Percentiles rank a stretch among this genome's conserved stretches.
phyloP scores from a whole-genome alignment of 2,888 invertebrate genomes.

The Tetragonisca angustula region DNA sequence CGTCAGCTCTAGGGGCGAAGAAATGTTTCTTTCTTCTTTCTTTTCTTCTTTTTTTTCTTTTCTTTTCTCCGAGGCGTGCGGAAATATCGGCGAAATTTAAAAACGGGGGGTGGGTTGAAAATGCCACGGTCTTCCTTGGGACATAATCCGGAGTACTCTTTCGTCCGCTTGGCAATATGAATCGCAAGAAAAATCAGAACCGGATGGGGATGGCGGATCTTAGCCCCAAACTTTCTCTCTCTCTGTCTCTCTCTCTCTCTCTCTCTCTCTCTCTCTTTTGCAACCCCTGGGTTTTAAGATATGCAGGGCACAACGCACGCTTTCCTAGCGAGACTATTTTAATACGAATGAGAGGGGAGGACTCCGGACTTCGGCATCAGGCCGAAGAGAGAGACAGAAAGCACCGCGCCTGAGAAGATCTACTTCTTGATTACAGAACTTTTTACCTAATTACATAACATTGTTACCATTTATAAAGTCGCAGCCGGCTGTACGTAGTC shows the following conservation, averaged over 20 bases:
- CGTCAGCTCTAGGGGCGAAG: neutral
- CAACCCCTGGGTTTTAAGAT: constrained; percentile 78
- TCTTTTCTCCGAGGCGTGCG: neutral
- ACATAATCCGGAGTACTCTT: constrained; percentile 57
- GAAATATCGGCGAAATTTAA: constrained; percentile 57
- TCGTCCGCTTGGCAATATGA: constrained; percentile 68
- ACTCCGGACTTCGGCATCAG: constrained; percentile 50
- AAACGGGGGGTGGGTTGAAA: constrained; percentile 29
- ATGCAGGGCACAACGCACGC: constrained; percentile 80
- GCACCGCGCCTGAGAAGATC: constrained; percentile 78
- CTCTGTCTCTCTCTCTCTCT: neutral
- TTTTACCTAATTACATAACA: constrained; percentile 84
- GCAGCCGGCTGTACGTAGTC: constrained; percentile 74
- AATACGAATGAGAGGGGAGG: constrained; percentile 75
- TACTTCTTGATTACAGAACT: constrained; percentile 84
- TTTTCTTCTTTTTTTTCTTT: neutral
- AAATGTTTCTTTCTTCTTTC: constrained; percentile 17
- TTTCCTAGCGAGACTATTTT: constrained; percentile 81
- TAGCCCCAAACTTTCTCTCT: constrained; percentile 38
- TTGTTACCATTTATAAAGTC: constrained; percentile 83
- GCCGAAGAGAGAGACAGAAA: constrained; percentile 46
- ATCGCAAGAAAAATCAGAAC: constrained; percentile 76
- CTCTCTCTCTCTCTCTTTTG: constrained; percentile 6
- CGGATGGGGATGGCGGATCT: constrained; percentile 55
- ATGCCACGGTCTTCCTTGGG: constrained; percentile 32